A percentile compares a stretch with the other conserved stretches of the same genome.
Evolutionary conservation across 2,797 vertebrate species (phyloP).

Genomic region (Petrocephalus schoutedeni): DNA sequence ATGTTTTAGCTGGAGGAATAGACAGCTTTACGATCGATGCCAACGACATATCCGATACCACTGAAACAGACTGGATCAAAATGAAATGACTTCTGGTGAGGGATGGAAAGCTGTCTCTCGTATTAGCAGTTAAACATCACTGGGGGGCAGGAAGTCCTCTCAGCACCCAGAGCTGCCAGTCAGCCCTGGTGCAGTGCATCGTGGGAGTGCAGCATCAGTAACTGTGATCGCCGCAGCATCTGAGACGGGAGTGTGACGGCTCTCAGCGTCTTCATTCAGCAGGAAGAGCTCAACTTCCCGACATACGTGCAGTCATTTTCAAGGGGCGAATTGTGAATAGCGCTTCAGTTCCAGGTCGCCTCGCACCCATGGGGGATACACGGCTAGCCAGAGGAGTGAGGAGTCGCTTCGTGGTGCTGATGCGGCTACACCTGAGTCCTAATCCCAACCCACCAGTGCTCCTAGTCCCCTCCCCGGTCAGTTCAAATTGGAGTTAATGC

Average conservation of each 20-base stretch:
- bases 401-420: background rate
- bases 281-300: too few relatives aligned
- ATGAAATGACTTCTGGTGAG: constrained; percentile 50
- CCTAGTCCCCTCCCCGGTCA: background rate
- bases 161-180: background rate
- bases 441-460: background rate
- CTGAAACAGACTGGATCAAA: constrained; percentile 48
- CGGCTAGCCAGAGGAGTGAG: background rate
- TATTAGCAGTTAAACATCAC: background rate
- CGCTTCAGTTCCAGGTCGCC: background rate
- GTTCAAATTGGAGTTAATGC: background rate
- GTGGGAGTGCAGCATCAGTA: background rate
- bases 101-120: constrained; percentile 30
- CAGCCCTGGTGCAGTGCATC: background rate
- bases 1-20: constrained; percentile 15
- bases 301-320: background rate
- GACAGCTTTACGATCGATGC: constrained; percentile 50
- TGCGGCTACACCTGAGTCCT: background rate
- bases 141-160: background rate
- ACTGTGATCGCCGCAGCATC: background rate
- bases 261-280: background rate
- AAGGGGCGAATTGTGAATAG: background rate
- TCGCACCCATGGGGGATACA: background rate
- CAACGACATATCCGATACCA: constrained; percentile 50
- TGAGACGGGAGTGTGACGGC: background rate